A percentile compares a stretch with the other conserved stretches of the same genome.
phyloP scores from a whole-genome alignment of 2,888 invertebrate genomes.

The Nymphalis polychloros region DNA sequence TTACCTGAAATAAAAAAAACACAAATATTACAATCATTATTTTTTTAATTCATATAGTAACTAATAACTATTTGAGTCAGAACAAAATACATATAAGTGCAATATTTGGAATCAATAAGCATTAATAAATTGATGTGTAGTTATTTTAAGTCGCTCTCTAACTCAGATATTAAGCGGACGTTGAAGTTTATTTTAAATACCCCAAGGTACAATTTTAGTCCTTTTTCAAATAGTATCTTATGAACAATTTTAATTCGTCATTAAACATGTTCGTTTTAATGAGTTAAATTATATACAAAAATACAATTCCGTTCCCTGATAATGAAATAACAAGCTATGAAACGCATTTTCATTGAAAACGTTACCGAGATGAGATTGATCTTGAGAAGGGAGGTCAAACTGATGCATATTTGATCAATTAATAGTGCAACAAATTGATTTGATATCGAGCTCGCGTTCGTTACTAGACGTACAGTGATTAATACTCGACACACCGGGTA shows the following conservation, averaged over 20 bases:
- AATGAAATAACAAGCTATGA: not conserved
- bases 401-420: slow-evolving; percentile 5
- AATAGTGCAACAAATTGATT: slow-evolving; percentile 4
- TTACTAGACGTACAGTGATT: not conserved
- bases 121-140: no score
- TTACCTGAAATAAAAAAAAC: slow-evolving; percentile 3
- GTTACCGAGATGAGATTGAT: slow-evolving; percentile 6
- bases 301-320: not conserved
- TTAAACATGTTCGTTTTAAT: not conserved
- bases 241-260: no score
- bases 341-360: not conserved
- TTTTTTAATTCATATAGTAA: no score
- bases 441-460: not conserved
- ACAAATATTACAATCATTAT: not conserved
- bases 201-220: no score
- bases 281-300: slow-evolving; percentile 2
- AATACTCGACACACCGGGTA: not conserved
- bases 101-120: no score
- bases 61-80: no score
- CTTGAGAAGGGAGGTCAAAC: not conserved
- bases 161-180: no score
- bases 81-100: no score
- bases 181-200: no score
- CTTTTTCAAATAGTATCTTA: no score
- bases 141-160: no score